Conservation (phyloP, 2,113 vertebrate species). For the Spilogale gracilis region DNA sequence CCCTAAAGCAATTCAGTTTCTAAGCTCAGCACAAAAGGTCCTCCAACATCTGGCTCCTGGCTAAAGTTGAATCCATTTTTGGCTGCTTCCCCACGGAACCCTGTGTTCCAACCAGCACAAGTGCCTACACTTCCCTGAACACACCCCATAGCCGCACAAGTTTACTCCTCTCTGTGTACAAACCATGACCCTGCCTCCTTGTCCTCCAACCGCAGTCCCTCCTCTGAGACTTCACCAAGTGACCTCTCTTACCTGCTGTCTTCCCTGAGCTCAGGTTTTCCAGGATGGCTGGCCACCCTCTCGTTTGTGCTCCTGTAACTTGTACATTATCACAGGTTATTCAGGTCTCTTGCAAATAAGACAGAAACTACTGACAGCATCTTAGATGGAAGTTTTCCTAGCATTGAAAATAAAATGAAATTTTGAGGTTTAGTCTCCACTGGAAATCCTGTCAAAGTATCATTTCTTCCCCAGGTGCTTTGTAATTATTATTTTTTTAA, state of each 20-base stretch:
- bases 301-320: background rate
- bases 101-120: background rate
- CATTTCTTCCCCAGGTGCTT: background rate
- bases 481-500: slow-evolving; percentile 43
- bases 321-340: background rate
- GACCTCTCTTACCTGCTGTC: background rate
- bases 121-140: background rate
- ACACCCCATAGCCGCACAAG: no score
- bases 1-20: background rate
- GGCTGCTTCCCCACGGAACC: background rate
- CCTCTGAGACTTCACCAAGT: background rate
- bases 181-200: background rate
- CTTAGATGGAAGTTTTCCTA: slow-evolving; percentile 10
- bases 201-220: no score
- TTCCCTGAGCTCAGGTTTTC: background rate
- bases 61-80: background rate
- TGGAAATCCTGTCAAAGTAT: background rate
- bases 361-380: background rate
- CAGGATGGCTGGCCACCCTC: background rate
- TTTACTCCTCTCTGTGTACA: background rate
- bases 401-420: slow-evolving; percentile 37
- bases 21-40: background rate
- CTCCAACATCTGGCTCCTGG: background rate
- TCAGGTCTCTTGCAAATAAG: background rate
- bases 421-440: background rate